A percentile compares a stretch with the other conserved stretches of the same genome.
phyloP scores from a whole-genome alignment of 2,888 invertebrate species.

The Trissolcus brochymenae region DNA sequence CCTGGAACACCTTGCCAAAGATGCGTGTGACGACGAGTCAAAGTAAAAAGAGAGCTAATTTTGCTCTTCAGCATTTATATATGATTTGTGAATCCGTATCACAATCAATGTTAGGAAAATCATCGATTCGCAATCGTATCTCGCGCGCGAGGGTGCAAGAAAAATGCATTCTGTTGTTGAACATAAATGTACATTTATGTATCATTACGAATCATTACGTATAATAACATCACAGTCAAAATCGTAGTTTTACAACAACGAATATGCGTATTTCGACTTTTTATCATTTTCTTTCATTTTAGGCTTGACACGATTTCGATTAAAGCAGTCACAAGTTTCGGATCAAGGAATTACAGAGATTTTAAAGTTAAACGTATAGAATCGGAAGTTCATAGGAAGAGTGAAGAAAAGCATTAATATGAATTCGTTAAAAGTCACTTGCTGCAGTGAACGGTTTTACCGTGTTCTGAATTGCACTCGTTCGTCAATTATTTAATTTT shows the following conservation, averaged over 20 bases:
- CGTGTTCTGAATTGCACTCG: neutral
- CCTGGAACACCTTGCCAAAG: conserved; percentile 8
- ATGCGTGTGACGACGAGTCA: conserved; percentile 14
- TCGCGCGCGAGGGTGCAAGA: conserved; percentile 56
- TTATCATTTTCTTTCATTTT: conserved; percentile 1
- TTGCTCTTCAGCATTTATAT: conserved; percentile 12
- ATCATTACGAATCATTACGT: conserved; percentile 37
- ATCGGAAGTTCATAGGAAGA: conserved; percentile 24
- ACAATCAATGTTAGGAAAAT: conserved; percentile 41
- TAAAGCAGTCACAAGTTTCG: conserved; percentile 30
- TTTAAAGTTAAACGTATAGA: conserved; percentile 9
- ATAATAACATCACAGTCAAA: conserved; percentile 71
- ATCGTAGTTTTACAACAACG: conserved; percentile 62
- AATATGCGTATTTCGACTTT: conserved; percentile 59
- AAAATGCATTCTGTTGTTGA: conserved; percentile 60
- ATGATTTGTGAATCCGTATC: conserved; percentile 42
- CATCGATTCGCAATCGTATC: conserved; percentile 39
- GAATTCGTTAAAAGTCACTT: neutral
- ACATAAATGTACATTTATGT: conserved; percentile 59
- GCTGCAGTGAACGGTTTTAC: neutral
- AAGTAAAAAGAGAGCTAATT: conserved; percentile 19
- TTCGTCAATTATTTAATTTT: neutral
- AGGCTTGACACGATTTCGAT: conserved; percentile 27
- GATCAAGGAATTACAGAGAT: neutral
- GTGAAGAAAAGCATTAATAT: neutral